Evolutionary conservation across 2,797 vertebrate genomes (phyloP).

Genomic region (Cygnus olor): DNA sequence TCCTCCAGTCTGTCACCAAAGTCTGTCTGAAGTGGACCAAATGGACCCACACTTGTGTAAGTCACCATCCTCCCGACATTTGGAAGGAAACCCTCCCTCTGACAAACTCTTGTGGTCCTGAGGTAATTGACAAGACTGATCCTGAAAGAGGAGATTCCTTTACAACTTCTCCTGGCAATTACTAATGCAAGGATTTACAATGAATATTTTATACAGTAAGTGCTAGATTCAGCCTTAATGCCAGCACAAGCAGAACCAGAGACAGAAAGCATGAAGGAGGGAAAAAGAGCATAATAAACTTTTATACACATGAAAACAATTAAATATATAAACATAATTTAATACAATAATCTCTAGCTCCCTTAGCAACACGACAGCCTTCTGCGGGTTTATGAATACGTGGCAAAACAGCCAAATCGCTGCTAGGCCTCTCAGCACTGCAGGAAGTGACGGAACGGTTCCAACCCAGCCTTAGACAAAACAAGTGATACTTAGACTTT

Average conservation of each 20-base stretch:
- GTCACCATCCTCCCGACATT: rapidly evolving
- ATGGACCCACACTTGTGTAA: neutral
- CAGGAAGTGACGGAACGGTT: constrained; percentile 24
- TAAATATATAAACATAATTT: neutral
- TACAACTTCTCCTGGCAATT: neutral
- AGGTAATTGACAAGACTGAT: neutral
- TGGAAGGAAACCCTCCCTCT: neutral
- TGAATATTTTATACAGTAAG: neutral
- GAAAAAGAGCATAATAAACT: neutral
- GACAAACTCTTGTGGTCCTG: neutral
- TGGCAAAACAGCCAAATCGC: neutral
- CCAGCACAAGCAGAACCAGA: constrained; percentile 4
- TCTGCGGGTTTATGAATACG: neutral
- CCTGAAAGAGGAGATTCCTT: neutral
- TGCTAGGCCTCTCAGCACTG: neutral
- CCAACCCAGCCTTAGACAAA: constrained; percentile 35
- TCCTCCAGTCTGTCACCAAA: neutral
- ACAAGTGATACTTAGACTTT: constrained; percentile 7
- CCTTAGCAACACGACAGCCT: neutral
- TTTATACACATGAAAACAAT: neutral
- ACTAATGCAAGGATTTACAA: neutral
- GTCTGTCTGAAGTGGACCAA: neutral
- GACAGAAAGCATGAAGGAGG: neutral
- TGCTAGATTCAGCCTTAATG: neutral
- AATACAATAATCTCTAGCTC: neutral